Percentiles rank a stretch among this genome's conserved stretches.
phyloP scores from a whole-genome alignment of 2,888 invertebrate genomes.

The Zygogramma bicolorata region DNA sequence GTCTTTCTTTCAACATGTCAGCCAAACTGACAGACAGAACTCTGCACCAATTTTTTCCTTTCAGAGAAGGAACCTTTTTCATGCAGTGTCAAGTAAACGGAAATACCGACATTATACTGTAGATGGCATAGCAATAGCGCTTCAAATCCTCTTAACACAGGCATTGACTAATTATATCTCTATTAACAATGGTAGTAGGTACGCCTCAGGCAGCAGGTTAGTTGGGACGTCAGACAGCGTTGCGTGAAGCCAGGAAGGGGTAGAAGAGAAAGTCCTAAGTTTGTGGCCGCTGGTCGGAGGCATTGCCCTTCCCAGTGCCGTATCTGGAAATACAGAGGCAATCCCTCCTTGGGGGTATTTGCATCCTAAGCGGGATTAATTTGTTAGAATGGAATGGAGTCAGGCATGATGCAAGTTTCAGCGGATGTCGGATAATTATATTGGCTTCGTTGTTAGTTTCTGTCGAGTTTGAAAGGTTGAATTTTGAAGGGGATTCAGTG shows the following conservation, averaged over 20 bases:
- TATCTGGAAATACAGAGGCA: constrained; percentile 17
- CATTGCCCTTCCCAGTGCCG: constrained; percentile 43
- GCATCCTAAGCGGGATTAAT: not conserved
- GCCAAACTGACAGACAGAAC: too few relatives aligned
- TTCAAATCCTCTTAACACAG: too few relatives aligned
- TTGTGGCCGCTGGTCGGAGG: constrained; percentile 44
- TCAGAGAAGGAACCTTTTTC: too few relatives aligned
- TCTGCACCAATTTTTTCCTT: too few relatives aligned
- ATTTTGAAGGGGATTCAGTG: not conserved
- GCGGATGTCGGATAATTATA: not conserved
- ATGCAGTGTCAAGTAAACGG: too few relatives aligned
- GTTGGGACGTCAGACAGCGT: constrained; percentile 28
- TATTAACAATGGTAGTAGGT: constrained; percentile 20
- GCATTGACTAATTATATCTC: not conserved
- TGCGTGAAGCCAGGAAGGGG: constrained; percentile 35
- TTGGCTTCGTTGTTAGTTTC: not conserved
- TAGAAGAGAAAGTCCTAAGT: constrained; percentile 51
- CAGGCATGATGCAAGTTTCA: not conserved
- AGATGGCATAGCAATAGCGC: too few relatives aligned
- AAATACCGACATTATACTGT: too few relatives aligned
- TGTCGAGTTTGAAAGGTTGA: not conserved
- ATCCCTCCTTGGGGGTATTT: not conserved
- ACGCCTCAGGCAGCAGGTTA: constrained; percentile 41
- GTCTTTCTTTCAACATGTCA: too few relatives aligned
- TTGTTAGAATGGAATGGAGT: not conserved